Evolutionary conservation across 2,797 vertebrate genomes (phyloP), one percentile per base, ranked within the genome.

Genomic region (Poecile montanus): DNA sequence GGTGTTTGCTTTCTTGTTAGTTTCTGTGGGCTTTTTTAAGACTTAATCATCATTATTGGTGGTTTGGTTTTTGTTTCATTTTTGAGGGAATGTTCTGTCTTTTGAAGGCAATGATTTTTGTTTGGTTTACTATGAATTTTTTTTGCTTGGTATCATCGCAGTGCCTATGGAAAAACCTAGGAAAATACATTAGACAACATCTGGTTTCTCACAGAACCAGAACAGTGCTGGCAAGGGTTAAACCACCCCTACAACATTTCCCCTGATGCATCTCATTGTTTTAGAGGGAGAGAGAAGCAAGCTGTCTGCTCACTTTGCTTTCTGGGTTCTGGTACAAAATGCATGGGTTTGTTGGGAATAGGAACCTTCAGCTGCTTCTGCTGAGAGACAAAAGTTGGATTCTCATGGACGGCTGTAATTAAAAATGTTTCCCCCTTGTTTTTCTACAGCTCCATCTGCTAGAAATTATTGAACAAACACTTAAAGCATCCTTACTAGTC

Each of bases 151-250:
- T 25, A 13, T 44, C 32, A 16, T 27, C 38, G 23, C 44, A 50
- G 4, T 57, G 25, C 44, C 50, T 47, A 0, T 36, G 38, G 50
- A 67, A 47, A 60, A 82, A 44, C 17, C 8, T 40, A 26, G 32
- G 38, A 20, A 44, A 62, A 48, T 7, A 10, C 6, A 15, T 62
- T 1, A 70, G 51, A 17, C 18, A 8, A 29, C 0, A 2, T 8
- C 8, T 60, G 6, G 45, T 60, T 84, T 26, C 32, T 68, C 51
- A 29, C 23, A 84, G 57, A 88, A 50, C 34, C 45, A 68, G 56
- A 16, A 17, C 3, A 10, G 21, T 19, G 22, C 20, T 65, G 25
- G 23, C 44, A 82, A 48, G 38, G 6, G 20, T 29, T 74, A 54
- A 83, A 58, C 22, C 7, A 71, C 25, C 10, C 80, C 26, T 51